A percentile compares a stretch with the other conserved stretches of the same genome.
phyloP scores from a whole-genome alignment of 2,113 vertebrate genomes.

The Caranx ignobilis region DNA sequence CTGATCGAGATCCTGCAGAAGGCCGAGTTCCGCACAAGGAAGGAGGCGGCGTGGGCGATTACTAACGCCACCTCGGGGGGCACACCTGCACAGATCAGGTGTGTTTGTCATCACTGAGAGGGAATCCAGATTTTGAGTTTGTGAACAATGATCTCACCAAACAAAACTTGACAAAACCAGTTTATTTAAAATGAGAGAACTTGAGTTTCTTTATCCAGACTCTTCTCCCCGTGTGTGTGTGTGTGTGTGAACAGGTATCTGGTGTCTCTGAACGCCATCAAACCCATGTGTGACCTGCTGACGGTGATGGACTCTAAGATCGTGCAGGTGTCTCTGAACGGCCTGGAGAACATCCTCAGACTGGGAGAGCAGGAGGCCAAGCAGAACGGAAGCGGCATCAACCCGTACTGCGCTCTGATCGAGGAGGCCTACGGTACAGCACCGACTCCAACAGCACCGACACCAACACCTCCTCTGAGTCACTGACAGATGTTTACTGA shows the following conservation, averaged over 20 bases:
- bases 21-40: slow-evolving; percentile 95
- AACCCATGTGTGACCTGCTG: slow-evolving; percentile 96
- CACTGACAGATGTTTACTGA: too few species aligned
- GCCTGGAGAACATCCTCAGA: slow-evolving; percentile 96
- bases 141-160: neutral
- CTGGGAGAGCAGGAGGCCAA: slow-evolving; percentile 97
- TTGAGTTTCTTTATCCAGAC: too few species aligned
- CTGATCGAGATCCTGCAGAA: slow-evolving; percentile 95
- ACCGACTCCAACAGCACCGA: neutral
- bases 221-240: slow-evolving; percentile 11
- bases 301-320: slow-evolving; percentile 99
- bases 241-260: slow-evolving; percentile 84
- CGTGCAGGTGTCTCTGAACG: slow-evolving; percentile 96
- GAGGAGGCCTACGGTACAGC: slow-evolving; percentile 95
- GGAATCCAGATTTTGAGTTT: neutral
- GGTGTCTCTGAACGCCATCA: slow-evolving; percentile 92
- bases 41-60: slow-evolving; percentile 98
- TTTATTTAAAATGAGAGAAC: too few species aligned
- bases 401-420: slow-evolving; percentile 96
- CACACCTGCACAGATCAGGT: slow-evolving; percentile 85
- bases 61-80: slow-evolving; percentile 98
- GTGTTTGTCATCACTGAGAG: neutral
- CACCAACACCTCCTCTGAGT: too few species aligned
- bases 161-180: neutral
- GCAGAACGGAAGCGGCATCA: slow-evolving; percentile 92